Evolutionary conservation across 2,888 invertebrate genomes (phyloP), one percentile per base, ranked within the genome.

Genomic region (Cremastinae sp.): DNA sequence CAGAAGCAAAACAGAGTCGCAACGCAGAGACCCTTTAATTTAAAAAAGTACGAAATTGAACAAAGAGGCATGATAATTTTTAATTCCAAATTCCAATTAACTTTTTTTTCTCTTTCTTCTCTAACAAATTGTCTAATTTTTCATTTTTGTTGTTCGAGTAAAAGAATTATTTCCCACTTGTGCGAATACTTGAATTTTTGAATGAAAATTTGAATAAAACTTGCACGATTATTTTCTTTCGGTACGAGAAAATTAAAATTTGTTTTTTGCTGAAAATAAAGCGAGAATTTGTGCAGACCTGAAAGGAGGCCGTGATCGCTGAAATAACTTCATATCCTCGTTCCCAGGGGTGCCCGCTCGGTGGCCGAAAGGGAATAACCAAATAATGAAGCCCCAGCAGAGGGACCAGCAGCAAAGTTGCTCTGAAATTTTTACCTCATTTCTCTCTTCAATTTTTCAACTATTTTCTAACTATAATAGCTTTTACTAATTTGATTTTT

Each of bases 1-100:
- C 95, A 96, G 92, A 98, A 98, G 90, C 97, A 97, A 91, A 96
- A 97, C 61, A 98, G 93, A 78, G 96, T 93, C 41, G 98, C 96
- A 65, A 98, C 97, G 89, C 96, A 96, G 74, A 97, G 93, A 75
- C 98, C 98, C 95, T 98, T 94, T 0, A 91, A 65, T 8, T 47
- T n/a, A 14, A 54, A 51, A 75, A 65, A 68, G 4, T 92, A 81
- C 84, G 84, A 12, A 9, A 41, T 2, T 12, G 12, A 41, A 41
- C 4, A 8, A 41, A 28, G 5, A 28, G 28, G 5, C 5, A 2
- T 2, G 5, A 49, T 22, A 56, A 59, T 20, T 59, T n/a, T 9
- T 12, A 38, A n/a, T n/a, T n/a, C n/a, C n/a, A 59, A 5, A 49
- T 2, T 9, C 18, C 10, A 51, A 9, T 51, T 10, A 16, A 47